A percentile compares a stretch with the other conserved stretches of the same genome.
These are phyloP conservation scores for Drosophila lini DNA, from an alignment of 1,140 invertebrate species.

Conservation along the genomic window DNA sequence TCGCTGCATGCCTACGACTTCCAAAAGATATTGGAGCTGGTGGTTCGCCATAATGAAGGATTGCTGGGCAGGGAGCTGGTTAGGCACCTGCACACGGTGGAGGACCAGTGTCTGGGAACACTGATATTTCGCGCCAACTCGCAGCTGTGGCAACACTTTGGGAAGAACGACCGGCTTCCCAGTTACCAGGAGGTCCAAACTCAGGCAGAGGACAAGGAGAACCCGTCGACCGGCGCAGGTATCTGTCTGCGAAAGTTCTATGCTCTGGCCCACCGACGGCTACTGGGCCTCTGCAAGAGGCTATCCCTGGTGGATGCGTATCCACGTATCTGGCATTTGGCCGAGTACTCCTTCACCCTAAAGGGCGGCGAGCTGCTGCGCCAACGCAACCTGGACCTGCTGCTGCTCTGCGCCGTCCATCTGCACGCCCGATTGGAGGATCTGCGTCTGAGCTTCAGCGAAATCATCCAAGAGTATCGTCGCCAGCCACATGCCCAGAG, in stretches of 20 bases:
- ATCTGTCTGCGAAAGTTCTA: constrained; percentile 90
- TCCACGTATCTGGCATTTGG: constrained; percentile 96
- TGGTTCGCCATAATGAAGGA: constrained; percentile 94
- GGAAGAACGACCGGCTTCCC: constrained; percentile 85
- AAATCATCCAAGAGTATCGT: constrained; percentile 96
- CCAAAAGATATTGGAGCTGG: constrained; percentile 97
- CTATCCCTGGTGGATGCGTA: constrained; percentile 90
- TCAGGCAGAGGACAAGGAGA: constrained; percentile 70
- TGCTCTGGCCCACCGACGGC: constrained; percentile 93
- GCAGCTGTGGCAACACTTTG: constrained; percentile 92
- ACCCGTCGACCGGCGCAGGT: background rate
- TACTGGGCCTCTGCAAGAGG: constrained; percentile 94
- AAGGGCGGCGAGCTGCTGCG: constrained; percentile 87
- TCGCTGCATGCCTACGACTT: constrained; percentile 94
- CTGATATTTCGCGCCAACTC: constrained; percentile 95
- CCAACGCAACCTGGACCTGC: constrained; percentile 97
- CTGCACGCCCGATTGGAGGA: constrained; percentile 93
- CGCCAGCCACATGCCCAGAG: constrained; percentile 94
- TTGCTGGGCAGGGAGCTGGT: constrained; percentile 95
- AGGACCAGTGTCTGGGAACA: constrained; percentile 97
- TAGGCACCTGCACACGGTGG: constrained; percentile 97
- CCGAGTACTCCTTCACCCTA: constrained; percentile 94
- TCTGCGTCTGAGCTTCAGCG: constrained; percentile 88
- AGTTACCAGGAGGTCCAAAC: constrained; percentile 87
- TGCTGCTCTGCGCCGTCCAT: constrained; percentile 98